Percentiles rank a stretch among this genome's conserved stretches.
Evolutionary conservation across 2,113 vertebrate species (phyloP).

Genomic region (Aldabrachelys gigantea): DNA sequence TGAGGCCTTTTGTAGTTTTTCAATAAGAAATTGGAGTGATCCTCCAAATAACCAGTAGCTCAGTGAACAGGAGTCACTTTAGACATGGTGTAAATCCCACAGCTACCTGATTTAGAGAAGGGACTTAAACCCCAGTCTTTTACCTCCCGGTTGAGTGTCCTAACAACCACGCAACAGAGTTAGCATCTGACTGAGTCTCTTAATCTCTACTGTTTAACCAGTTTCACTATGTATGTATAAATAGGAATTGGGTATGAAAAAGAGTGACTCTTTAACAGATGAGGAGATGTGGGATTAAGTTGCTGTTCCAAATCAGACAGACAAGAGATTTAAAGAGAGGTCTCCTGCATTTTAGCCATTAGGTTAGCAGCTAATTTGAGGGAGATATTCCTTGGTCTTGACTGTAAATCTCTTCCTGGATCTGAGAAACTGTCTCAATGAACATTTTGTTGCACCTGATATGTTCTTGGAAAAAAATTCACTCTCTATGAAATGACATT

Average conservation of each 20-base stretch:
- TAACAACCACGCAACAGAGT: neutral
- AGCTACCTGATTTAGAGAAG: neutral
- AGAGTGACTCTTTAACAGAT: neutral
- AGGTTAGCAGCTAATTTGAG: too few relatives aligned
- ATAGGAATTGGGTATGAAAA: neutral
- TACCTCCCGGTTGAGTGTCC: neutral
- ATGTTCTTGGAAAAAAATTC: too few relatives aligned
- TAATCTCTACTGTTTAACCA: neutral
- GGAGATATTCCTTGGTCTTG: too few relatives aligned
- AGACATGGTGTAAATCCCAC: neutral
- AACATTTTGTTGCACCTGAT: too few relatives aligned
- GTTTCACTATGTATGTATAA: neutral
- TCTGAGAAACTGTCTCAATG: too few relatives aligned
- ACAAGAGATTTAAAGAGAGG: neutral
- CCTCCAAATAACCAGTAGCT: neutral
- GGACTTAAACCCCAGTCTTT: neutral
- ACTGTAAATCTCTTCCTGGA: too few relatives aligned
- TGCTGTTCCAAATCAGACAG: neutral
- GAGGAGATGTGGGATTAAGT: neutral
- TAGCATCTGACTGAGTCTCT: too few relatives aligned
- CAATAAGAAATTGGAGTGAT: neutral
- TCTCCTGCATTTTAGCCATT: neutral
- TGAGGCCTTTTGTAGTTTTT: neutral
- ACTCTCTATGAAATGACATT: too few relatives aligned
- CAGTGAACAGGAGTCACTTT: neutral